Evolutionary conservation across 1,140 invertebrate genomes (phyloP), one percentile per base, ranked within the genome.

Genomic region (Drosophila paulistorum): DNA sequence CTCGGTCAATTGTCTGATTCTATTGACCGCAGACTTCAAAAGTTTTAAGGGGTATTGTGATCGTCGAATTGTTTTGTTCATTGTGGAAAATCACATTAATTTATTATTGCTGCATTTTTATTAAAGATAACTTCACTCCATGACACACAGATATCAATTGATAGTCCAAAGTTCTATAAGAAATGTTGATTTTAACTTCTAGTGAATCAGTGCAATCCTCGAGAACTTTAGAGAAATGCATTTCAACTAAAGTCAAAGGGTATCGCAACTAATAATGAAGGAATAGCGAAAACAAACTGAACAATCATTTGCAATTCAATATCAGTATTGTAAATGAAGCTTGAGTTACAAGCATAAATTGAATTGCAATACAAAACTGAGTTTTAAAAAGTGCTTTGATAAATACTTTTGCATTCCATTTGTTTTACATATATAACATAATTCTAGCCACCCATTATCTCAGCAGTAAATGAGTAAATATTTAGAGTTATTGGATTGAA

Each of bases 101-200:
- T 74, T 75, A 68, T 87, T 71, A 41, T 66, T 81, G 74, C 68
- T 86, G 82, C 83, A 83, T 82, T 87, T 87, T 79, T 73, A 87
- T 87, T 77, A 83, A 51, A 82, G 83, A 86, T 86, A 87, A 77
- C 79, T 87, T 87, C 60, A 77, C 62, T 82, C 75, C 68, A 81
- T 86, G 83, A 82, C 79, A 82, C 63, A 79, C 57, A 51, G 35
- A 37, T 51, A 51, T 51, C 45, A 51, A 23, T 51, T 51, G 17
- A 51, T 23, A 51, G 45, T 51, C 45, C 45, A 51, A 51, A 51
- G 45, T 51, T 51, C 45, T 7, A 23, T n/a, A 23, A 20, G 45
- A 51, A 2, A 23, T 20, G 17, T 10, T 51, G 45, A 51, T 51
- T 51, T 51, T 1, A 51, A 51, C 45, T 51, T 51, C 7, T 20